Evolutionary conservation across 2,888 invertebrate genomes (phyloP).

Genomic region (Magallana nippona): DNA sequence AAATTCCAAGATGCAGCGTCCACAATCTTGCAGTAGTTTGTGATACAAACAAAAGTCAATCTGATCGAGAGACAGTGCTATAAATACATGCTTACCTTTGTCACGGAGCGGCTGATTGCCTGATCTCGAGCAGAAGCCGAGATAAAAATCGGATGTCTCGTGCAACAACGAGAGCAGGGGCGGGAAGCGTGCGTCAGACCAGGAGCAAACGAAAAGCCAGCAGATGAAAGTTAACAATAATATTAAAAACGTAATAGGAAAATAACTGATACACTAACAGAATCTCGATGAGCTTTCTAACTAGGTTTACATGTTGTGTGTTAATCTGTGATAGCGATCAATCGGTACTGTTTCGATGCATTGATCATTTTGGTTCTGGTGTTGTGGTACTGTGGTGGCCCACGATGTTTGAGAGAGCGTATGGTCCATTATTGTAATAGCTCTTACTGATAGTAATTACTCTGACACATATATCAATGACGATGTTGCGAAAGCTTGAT

Average conservation of each 20-base stretch:
- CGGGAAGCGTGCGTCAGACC: background rate
- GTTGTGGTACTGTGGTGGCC: background rate
- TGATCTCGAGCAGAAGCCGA: slow-evolving; percentile 13
- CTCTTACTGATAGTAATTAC: slow-evolving; percentile 2
- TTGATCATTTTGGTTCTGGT: slow-evolving; percentile 7
- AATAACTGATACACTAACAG: slow-evolving; percentile 6
- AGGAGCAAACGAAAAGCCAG: background rate
- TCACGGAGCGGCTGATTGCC: background rate
- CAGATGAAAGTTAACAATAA: background rate
- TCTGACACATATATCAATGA: slow-evolving; percentile 9
- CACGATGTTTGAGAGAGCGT: background rate
- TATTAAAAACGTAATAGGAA: background rate
- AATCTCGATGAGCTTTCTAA: background rate
- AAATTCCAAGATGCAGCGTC: no score
- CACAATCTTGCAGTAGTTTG: no score
- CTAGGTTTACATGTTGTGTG: background rate
- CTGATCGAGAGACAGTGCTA: background rate
- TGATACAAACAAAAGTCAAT: no score
- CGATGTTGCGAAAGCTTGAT: background rate
- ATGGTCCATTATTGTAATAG: slow-evolving; percentile 23
- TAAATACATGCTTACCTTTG: background rate
- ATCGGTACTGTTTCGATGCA: background rate
- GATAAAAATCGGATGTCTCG: slow-evolving; percentile 8
- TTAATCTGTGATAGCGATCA: slow-evolving; percentile 22
- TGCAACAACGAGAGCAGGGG: background rate